Evolutionary conservation across 2,113 vertebrate genomes (phyloP), one percentile per base, ranked within the genome.

Genomic region (Saccopteryx bilineata): DNA sequence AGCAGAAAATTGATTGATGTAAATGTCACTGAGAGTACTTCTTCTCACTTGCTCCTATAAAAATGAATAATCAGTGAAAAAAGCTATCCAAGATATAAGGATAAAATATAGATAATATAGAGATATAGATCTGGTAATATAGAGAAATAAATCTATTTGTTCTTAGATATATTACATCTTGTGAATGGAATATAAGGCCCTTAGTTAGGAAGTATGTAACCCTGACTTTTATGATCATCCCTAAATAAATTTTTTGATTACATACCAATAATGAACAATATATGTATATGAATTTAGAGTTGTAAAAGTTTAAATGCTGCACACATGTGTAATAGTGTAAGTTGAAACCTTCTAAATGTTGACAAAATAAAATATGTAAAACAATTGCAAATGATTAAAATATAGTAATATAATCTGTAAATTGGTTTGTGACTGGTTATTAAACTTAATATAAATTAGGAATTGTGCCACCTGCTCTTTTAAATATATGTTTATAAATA

Each of bases 11-110:
- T 85, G 33, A 75, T 46, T 63, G 54, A 76, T 61, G 56, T 92
- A n/a, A 80, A 68, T 94, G 48, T 81, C 89, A 80, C 54, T n/a
- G 82, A 52, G 39, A 78, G 21, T 48, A 68, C 79, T 83, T 79
- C 15, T n/a, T 79, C 11, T 81, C 24, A 83, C 48, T 4, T 83
- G 28, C 65, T 94, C 18, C 74, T 48, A 48, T 17, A 95, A 48
- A 52, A 93, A 74, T 78, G 33, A 95, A 54, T 39, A 90, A 90
- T 11, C 33, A 54, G 24, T 80, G 28, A 84, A 71, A 66, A 68
- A 69, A 10, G 28, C 46, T 18, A 63, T 56, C 7, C 11, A 72
- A 83, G 48, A 63, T 12, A 86, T 5, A 54, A n/a, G 17, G 52
- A 78, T 58, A 14, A 76, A 60, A 76, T 52, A 76, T 15, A 81